A percentile compares a stretch with the other conserved stretches of the same genome.
These are phyloP conservation scores for Aphidius ervi DNA, from an alignment of 1,140 invertebrate species.

Conservation along the genomic window DNA sequence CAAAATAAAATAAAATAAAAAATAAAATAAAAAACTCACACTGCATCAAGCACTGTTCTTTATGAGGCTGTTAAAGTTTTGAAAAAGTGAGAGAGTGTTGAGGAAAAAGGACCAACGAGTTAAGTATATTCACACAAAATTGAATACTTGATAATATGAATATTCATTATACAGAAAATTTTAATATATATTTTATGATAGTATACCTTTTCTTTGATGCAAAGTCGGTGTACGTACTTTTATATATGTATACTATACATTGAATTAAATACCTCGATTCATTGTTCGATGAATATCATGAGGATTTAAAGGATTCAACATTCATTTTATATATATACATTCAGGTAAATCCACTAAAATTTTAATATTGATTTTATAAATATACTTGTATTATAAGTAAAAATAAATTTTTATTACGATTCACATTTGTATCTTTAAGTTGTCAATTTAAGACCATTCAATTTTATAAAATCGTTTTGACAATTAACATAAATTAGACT, in stretches of 20 bases:
- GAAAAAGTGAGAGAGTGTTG: constrained; percentile 28
- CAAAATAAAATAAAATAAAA: too few species aligned
- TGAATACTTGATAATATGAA: constrained; percentile 49
- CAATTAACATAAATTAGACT: constrained; percentile 51
- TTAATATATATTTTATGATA: constrained; percentile 51
- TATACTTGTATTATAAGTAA: too few species aligned
- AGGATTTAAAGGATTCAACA: background rate
- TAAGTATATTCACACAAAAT: constrained; percentile 47
- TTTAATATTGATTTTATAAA: too few species aligned
- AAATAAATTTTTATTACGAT: too few species aligned
- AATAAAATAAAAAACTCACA: background rate
- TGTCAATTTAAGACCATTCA: too few species aligned
- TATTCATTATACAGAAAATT: constrained; percentile 40
- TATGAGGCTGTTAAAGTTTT: constrained; percentile 47
- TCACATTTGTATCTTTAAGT: too few species aligned
- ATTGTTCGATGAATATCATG: background rate
- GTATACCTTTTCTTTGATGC: constrained; percentile 31
- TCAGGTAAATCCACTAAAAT: too few species aligned
- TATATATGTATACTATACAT: too few species aligned
- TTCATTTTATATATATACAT: too few species aligned
- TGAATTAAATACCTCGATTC: too few species aligned
- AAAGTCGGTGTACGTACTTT: too few species aligned
- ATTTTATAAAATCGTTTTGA: constrained; percentile 12
- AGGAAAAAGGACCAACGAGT: constrained; percentile 18
- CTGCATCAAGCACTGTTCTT: constrained; percentile 28